Evolutionary conservation across 2,888 invertebrate genomes (phyloP).

Genomic region (Heteromurus nitidus): DNA sequence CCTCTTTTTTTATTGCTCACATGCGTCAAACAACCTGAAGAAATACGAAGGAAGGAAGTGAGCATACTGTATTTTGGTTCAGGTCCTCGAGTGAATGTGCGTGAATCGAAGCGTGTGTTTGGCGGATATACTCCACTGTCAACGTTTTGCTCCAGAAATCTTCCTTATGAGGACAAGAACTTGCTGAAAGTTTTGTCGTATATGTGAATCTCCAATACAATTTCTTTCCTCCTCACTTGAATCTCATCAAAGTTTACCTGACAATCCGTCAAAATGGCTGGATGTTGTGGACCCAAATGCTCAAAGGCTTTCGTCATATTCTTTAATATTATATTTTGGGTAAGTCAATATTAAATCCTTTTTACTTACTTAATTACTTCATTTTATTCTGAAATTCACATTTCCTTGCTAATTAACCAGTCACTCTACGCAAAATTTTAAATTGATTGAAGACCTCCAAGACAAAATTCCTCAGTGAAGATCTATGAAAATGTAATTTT

Average conservation of each 20-base stretch:
- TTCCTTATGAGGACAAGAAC: conserved; percentile 3
- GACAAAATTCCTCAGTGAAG: no score
- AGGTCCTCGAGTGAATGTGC: neutral
- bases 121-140: no score
- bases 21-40: neutral
- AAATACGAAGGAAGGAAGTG: conserved; percentile 2
- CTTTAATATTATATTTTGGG: conserved; percentile 77
- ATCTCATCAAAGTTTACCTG: conserved; percentile 41
- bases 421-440: neutral
- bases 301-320: conserved; percentile 76
- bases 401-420: neutral
- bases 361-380: no score
- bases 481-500: no score
- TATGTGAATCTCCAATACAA: neutral
- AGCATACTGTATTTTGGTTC: neutral
- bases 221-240: no score
- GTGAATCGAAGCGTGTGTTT: neutral
- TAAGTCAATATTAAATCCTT: no score
- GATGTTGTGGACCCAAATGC: conserved; percentile 76
- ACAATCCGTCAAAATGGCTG: conserved; percentile 73
- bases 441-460: no score
- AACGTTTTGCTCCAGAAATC: no score
- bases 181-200: neutral
- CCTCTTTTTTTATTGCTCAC: conserved; percentile 1
- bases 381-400: no score